A percentile compares a stretch with the other conserved stretches of the same genome.
Evolutionary conservation across 1,140 invertebrate species (phyloP).

Genomic region (Caenorhabditis latens): DNA sequence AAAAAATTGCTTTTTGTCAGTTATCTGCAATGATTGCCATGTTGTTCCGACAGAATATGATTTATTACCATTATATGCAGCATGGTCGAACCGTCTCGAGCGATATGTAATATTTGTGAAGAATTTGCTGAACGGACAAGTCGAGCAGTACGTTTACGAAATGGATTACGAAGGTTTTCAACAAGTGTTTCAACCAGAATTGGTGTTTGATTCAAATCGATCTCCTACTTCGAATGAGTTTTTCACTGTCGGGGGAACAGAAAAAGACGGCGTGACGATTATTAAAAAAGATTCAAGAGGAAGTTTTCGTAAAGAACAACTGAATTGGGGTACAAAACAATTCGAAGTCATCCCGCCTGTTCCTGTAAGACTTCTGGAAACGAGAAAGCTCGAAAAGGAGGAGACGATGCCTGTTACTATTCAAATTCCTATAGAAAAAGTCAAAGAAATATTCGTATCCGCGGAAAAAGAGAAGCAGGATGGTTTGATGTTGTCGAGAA

Average conservation of each 20-base stretch:
- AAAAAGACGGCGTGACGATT: neutral
- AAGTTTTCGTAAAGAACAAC: neutral
- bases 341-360: neutral
- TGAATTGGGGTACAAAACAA: neutral
- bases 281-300: neutral
- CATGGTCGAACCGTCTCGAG: neutral
- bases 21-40: neutral
- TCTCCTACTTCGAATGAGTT: neutral
- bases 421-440: too few relatives aligned
- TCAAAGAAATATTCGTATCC: neutral
- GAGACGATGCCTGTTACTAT: too few relatives aligned
- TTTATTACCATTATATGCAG: neutral
- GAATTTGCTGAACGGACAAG: neutral
- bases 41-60: neutral
- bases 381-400: too few relatives aligned
- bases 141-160: neutral
- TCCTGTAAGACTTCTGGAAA: neutral
- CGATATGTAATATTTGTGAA: neutral
- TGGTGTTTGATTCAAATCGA: neutral
- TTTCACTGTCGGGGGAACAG: neutral
- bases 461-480: neutral
- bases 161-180: conserved; percentile 1
- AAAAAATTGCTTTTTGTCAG: neutral
- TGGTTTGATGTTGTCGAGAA: neutral
- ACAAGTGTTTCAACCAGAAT: neutral